Base-by-base conservation (phyloP, 2,113 vertebrate species). In the Micronycteris hirsuta region DNA sequence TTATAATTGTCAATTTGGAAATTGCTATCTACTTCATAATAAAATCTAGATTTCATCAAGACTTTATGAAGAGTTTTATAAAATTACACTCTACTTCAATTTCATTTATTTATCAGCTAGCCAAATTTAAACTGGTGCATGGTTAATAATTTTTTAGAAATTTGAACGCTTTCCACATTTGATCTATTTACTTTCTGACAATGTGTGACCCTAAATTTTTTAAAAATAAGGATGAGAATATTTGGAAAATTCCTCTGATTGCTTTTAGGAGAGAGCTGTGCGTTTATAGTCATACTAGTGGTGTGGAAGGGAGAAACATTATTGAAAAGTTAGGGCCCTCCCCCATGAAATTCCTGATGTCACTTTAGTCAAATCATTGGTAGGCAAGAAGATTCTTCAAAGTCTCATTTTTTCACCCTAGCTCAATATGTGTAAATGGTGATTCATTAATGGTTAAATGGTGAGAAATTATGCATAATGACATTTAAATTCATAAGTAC, bases 41-140 rank as follows among this genome's bases (percentile, higher is more conserved):
- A 92, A 93, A 63, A 96, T 77, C 82, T 71, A 95, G 82, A 94
- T 95, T 94, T 92, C n/a, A 82, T 92, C 67, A 86, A 61, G 73
- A 47, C 78, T 91, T 88, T 76, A 95, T 92, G 67, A 71, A 93
- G 52, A 88, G 22, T 84, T 77, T 77, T 43, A 26, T 93, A 90
- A 77, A 95, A 90, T 73, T 84, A 49, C 71, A 41, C 41, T 83
- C 20, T 65, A 67, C 33, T 83, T 87, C 54, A 33, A 78, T 49
- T 43, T 45, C 19, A 86, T 81, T 86, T 93, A 43, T 67, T 14
- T n/a, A 73, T 93, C 54, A 96, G 14, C 56, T 71, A n/a, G 26
- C 3, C 67, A 93, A 43, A 86, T 82, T 91, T 78, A 70, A 93
- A 93, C 87, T 89, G 38, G 47, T 61, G 3, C 41, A 28, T 47